Conservation (phyloP, 2,113 vertebrate species). For the Mesitornis unicolor region DNA sequence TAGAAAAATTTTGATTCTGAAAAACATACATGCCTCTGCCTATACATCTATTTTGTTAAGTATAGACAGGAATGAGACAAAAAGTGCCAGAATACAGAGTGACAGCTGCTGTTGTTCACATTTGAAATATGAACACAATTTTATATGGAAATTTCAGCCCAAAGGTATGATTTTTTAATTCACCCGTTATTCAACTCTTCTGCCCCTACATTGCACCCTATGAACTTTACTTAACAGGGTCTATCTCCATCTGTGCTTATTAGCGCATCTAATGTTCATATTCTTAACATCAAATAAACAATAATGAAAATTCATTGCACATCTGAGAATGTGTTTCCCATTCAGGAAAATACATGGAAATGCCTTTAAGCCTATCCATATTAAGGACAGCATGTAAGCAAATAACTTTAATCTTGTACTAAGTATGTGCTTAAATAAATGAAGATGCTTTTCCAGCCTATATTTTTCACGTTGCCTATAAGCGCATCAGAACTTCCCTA, state of each 20-base stretch:
- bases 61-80: not conserved
- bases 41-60: not conserved
- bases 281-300: slow-evolving; percentile 4
- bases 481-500: slow-evolving; percentile 26
- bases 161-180: not conserved
- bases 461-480: slow-evolving; percentile 13
- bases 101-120: not conserved
- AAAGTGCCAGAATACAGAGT: not conserved
- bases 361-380: slow-evolving; percentile 46
- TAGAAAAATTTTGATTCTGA: not conserved
- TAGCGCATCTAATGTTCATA: not conserved
- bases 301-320: slow-evolving; percentile 28
- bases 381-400: slow-evolving; percentile 45
- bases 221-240: not conserved
- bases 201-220: accelerated
- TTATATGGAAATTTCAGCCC: not conserved
- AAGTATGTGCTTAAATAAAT: slow-evolving; percentile 58
- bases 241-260: not conserved
- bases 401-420: slow-evolving; percentile 59
- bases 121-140: not conserved
- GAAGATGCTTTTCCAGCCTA: slow-evolving; percentile 5
- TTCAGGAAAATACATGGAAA: slow-evolving; percentile 49
- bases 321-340: not conserved
- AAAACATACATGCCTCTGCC: not conserved
- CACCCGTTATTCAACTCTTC: not conserved